Evolutionary conservation across 2,888 invertebrate genomes (phyloP).

Genomic region (Harmothoe impar): DNA sequence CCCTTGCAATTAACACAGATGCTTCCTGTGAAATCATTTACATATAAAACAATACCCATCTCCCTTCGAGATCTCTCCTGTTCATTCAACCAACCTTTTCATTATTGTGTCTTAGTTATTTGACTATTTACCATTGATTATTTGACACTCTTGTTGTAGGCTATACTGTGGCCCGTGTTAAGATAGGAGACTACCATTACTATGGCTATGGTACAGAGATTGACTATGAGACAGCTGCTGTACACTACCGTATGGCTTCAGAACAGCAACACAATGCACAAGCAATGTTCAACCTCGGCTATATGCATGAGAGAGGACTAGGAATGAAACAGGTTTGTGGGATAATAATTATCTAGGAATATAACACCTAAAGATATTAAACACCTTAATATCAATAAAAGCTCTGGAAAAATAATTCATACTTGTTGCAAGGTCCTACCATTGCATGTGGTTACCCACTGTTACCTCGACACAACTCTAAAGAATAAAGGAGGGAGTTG

Average conservation of each 20-base stretch:
- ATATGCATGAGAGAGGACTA: slow-evolving; percentile 99
- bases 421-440: too few species aligned
- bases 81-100: too few species aligned
- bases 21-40: too few species aligned
- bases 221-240: slow-evolving; percentile 96
- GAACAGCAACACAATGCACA: slow-evolving; percentile 98
- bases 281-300: slow-evolving; percentile 99
- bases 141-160: slow-evolving; percentile 82
- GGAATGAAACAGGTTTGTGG: slow-evolving; percentile 89
- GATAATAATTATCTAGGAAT: not conserved
- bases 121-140: too few species aligned
- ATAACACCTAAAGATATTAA: slow-evolving; percentile 6
- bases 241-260: slow-evolving; percentile 93
- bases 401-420: too few species aligned
- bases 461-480: too few species aligned
- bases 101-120: too few species aligned
- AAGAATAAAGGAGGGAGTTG: too few species aligned
- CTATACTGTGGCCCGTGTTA: slow-evolving; percentile 87
- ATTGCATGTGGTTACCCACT: too few species aligned
- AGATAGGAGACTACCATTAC: slow-evolving; percentile 99
- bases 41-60: too few species aligned
- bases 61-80: too few species aligned
- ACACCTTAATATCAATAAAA: not conserved
- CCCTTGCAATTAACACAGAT: too few species aligned
- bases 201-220: slow-evolving; percentile 96